Conservation (phyloP, 2,113 vertebrate genomes). For the Xerus inauris region DNA sequence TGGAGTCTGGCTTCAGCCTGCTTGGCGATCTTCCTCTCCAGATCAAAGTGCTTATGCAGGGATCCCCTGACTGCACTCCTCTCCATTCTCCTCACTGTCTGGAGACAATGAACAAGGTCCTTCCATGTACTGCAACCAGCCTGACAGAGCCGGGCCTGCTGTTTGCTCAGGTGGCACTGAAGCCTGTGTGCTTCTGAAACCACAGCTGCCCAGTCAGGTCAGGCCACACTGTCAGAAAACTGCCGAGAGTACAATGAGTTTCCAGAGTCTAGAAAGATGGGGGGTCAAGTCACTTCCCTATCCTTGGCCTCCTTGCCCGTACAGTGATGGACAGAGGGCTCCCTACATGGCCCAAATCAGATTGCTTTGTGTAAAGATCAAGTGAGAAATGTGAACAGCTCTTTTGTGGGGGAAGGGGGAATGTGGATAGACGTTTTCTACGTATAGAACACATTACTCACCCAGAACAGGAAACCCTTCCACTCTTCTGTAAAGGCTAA, state of each 20-base stretch:
- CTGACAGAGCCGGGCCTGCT: not conserved
- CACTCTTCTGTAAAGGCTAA: not conserved
- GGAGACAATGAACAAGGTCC: not conserved
- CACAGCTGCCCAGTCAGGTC: not conserved
- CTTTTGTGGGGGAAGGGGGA: not conserved
- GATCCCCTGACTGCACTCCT: not conserved
- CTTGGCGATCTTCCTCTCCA: constrained; percentile 72
- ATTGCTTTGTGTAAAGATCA: not conserved
- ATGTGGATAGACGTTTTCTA: not conserved
- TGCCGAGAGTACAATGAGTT: not conserved
- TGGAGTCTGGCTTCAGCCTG: constrained; percentile 79
- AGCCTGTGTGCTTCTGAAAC: not conserved
- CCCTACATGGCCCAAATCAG: not conserved
- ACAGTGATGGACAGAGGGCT: too few relatives aligned
- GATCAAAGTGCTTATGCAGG: constrained; percentile 64
- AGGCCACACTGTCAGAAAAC: not conserved
- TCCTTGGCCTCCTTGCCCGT: not conserved
- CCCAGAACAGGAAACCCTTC: not conserved
- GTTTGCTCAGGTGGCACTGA: not conserved
- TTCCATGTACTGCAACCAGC: not conserved
- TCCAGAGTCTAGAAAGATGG: not conserved
- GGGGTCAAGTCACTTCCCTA: not conserved
- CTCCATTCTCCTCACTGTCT: not conserved
- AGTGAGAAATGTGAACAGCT: not conserved
- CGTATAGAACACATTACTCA: not conserved